These are phyloP conservation scores for Torymus auratus DNA, from an alignment of 2,888 invertebrate genomes.

Conservation along the genomic window DNA sequence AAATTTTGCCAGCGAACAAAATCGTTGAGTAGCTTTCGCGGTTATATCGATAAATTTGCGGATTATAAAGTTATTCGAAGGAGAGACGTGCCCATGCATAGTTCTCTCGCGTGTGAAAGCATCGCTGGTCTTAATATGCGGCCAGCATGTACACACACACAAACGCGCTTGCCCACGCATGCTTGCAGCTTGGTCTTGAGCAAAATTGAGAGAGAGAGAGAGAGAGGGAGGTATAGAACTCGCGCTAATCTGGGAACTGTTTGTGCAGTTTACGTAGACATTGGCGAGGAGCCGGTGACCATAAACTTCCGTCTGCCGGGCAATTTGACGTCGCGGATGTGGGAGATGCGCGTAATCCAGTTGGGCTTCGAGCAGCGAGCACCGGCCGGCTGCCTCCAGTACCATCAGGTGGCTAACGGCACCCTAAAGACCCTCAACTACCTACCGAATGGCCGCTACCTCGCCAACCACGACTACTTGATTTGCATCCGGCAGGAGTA, in stretches of 20 bases:
- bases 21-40: too few species aligned
- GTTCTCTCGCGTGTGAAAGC: too few species aligned
- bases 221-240: too few species aligned
- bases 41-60: too few species aligned
- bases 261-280: conserved; percentile 83
- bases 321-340: conserved; percentile 83
- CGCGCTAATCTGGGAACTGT: neutral
- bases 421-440: conserved; percentile 87
- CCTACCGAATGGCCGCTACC: conserved; percentile 88
- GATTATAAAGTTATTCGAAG: too few species aligned
- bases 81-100: too few species aligned
- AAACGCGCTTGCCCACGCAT: too few species aligned
- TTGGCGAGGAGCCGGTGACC: conserved; percentile 79
- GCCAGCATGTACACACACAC: too few species aligned
- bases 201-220: too few species aligned
- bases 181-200: too few species aligned
- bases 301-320: conserved; percentile 80
- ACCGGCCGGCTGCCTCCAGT: conserved; percentile 88
- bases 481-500: conserved; percentile 85
- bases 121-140: too few species aligned
- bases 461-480: conserved; percentile 87
- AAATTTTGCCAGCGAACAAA: too few species aligned
- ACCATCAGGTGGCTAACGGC: conserved; percentile 82
- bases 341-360: conserved; percentile 88
- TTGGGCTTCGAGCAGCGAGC: conserved; percentile 87